Percentiles rank a stretch among this genome's conserved stretches.
Conservation (phyloP, 1,140 invertebrate species). For the Trinorchestia longiramus region DNA sequence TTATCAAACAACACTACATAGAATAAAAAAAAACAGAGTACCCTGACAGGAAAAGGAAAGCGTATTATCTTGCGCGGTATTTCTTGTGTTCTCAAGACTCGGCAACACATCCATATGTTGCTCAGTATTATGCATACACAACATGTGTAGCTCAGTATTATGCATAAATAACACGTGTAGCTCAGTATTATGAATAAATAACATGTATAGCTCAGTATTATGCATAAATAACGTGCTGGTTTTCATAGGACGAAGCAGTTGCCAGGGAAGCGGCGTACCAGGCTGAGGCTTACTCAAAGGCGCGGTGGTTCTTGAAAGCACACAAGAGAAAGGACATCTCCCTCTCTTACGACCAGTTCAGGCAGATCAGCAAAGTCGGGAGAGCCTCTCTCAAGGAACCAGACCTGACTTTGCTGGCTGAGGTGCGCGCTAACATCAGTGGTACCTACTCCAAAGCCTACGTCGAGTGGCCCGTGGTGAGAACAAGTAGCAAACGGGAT, state of each 20-base stretch:
- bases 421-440: background rate
- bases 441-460: background rate
- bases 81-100: no score
- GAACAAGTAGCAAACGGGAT: background rate
- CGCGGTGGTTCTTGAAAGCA: background rate
- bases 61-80: no score
- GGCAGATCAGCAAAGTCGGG: constrained; percentile 26
- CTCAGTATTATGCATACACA: no score
- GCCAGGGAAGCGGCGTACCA: background rate
- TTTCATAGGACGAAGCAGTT: background rate
- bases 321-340: background rate
- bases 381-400: background rate
- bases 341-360: background rate
- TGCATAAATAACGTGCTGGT: background rate
- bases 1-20: no score
- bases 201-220: no score
- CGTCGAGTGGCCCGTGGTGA: background rate
- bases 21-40: no score
- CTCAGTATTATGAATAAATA: no score
- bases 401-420: background rate
- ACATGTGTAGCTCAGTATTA: no score
- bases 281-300: background rate
- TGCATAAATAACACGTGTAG: no score
- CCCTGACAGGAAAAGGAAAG: no score
- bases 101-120: no score